Evolutionary conservation across 2,113 vertebrate genomes (phyloP).

Genomic region (Aleadryas rufinucha): DNA sequence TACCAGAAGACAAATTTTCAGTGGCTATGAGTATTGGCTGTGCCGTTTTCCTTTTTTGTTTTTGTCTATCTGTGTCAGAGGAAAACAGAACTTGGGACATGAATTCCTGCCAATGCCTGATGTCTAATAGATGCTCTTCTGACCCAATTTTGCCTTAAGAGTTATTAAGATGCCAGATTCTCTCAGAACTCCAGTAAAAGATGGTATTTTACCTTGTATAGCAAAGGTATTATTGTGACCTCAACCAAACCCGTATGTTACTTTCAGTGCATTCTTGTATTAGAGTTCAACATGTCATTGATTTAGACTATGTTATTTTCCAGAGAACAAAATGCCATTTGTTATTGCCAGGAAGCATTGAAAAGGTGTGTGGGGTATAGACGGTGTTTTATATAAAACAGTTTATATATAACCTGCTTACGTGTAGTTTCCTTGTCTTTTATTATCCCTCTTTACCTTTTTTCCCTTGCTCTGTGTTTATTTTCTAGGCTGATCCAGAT

Average conservation of each 20-base stretch:
- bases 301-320: conserved; percentile 23
- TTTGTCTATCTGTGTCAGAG: not conserved
- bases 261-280: not conserved
- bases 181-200: not conserved
- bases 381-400: conserved; percentile 26
- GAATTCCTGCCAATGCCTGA: not conserved
- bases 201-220: not conserved
- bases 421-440: not conserved
- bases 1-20: not conserved
- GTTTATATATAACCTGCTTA: not conserved
- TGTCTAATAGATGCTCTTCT: not conserved
- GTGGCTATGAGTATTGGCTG: not conserved
- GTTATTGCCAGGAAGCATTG: conserved; percentile 12
- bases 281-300: conserved; percentile 19
- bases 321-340: conserved; percentile 10
- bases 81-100: not conserved
- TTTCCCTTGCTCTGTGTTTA: not conserved
- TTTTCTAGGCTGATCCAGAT: not conserved
- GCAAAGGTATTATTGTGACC: not conserved
- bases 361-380: not conserved
- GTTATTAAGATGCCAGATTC: not conserved
- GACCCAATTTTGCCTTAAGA: not conserved
- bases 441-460: not conserved
- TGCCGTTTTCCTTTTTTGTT: not conserved
- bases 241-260: not conserved